Base-by-base conservation (phyloP, 2,888 invertebrate species). In the Trachelus stipa region DNA sequence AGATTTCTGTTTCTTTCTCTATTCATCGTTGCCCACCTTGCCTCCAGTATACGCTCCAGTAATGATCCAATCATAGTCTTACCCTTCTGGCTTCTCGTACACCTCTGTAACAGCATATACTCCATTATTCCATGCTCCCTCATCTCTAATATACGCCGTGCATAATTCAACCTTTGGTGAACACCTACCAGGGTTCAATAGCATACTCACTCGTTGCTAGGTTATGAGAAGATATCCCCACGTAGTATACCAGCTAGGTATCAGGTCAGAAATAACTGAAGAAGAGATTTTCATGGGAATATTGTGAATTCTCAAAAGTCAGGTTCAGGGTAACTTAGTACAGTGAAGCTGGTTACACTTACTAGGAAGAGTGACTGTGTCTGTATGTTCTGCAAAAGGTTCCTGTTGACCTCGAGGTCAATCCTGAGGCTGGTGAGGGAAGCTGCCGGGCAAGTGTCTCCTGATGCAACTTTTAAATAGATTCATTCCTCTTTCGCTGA, bases 61-160 rank as follows among this genome's bases (percentile, higher is more conserved):
- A 86, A 87, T 86, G 84, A 86, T 79, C 83, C 81, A 85, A 86
- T 84, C 81, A 78, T 71, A 12, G 69, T 9, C 9, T 56, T 56
- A 56, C 56, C 56, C 56, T 56, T 56, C 56, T 56, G 56, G 23
- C 56, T 23, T 56, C 56, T 56, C 56, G 23, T 56, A 23, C 56
- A 56, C 56, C 56, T 56, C 56, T 56, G 56, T 56, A 56, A 56
- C 56, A 56, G 23, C 56, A 2, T 56, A 56, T 56, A 23, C 56
- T 9, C 56, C 56, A 56, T 56, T 56, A 56, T 23, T 56, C 23
- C 56, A 23, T 9, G 56, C 23, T 56, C 56, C 56, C 23, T 56
- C 56, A 6, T 56, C 56, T 56, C 9, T 56, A 56, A 56, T 56
- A 6, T 56, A 56, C 56, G 23, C 56, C 23, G 6, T 56, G 56